Evolutionary conservation across 2,888 invertebrate species (phyloP).

Genomic region (Drosophila nigricruria): DNA sequence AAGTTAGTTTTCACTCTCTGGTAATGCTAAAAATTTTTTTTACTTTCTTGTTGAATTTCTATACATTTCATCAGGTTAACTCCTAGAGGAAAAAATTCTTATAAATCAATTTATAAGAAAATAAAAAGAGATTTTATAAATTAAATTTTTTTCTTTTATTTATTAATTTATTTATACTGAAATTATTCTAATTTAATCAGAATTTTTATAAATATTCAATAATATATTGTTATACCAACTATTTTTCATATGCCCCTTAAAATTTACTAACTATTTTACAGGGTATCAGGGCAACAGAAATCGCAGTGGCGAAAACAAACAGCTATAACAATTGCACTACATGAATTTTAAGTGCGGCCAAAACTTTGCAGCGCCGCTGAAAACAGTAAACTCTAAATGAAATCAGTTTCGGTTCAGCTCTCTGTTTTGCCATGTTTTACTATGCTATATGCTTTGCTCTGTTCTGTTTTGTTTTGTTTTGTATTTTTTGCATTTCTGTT

Average conservation of each 20-base stretch:
- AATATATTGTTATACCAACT: neutral
- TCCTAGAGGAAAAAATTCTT: too few species aligned
- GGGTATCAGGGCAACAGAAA: constrained; percentile 20
- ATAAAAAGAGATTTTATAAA: too few species aligned
- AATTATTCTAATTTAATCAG: neutral
- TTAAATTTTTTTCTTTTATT: neutral
- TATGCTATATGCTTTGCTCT: too few species aligned
- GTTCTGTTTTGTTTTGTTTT: neutral
- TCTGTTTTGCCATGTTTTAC: constrained; percentile 21
- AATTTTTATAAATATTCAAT: neutral
- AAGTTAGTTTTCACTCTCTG: too few species aligned
- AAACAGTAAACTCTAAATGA: constrained; percentile 48
- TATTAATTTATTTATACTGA: neutral
- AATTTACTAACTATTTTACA: neutral
- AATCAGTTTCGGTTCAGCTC: constrained; percentile 38
- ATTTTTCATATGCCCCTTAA: too few species aligned
- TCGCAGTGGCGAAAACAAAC: constrained; percentile 24
- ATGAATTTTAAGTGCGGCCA: constrained; percentile 60
- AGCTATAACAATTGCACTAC: constrained; percentile 55
- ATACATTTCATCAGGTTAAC: too few species aligned
- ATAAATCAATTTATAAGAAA: too few species aligned
- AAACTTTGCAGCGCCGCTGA: constrained; percentile 37
- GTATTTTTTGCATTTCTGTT: constrained; percentile 4
- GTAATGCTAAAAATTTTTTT: too few species aligned
- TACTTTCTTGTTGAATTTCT: too few species aligned